A percentile compares a stretch with the other conserved stretches of the same genome.
Conservation (phyloP, 2,888 invertebrate genomes). For the Eurytoma adleriae region DNA sequence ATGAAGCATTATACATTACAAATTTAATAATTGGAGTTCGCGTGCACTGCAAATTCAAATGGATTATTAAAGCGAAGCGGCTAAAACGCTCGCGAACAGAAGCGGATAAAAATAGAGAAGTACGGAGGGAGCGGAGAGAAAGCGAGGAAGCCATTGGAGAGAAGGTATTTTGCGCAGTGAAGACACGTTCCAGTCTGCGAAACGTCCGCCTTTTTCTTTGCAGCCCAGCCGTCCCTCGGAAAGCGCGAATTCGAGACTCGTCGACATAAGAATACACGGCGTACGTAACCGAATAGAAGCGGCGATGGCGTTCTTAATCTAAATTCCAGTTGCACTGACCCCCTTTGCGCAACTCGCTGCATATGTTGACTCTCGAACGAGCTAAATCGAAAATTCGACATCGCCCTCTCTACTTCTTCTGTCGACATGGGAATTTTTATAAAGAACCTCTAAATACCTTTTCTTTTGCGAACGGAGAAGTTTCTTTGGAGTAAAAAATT, state of each 20-base stretch:
- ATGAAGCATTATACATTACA: no score
- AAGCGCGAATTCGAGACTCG: conserved; percentile 49
- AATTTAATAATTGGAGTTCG: no score
- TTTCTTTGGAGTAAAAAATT: neutral
- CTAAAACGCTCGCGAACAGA: no score
- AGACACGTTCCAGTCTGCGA: conserved; percentile 44
- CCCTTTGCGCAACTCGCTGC: conserved; percentile 50
- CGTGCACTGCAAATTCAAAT: no score
- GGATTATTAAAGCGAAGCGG: no score
- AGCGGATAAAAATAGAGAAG: neutral
- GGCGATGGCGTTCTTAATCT: conserved; percentile 56
- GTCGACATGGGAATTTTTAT: conserved; percentile 26
- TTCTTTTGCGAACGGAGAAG: neutral
- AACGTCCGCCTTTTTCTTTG: conserved; percentile 43
- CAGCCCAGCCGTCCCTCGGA: neutral
- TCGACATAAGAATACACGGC: conserved; percentile 49
- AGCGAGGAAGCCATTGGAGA: conserved; percentile 10
- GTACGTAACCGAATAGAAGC: conserved; percentile 43
- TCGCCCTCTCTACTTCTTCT: neutral
- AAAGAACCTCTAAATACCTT: conserved; percentile 6
- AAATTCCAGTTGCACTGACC: conserved; percentile 54
- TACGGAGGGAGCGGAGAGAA: neutral
- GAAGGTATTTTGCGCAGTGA: conserved; percentile 37
- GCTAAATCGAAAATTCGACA: conserved; percentile 39
- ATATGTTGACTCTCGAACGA: conserved; percentile 41